Base-by-base conservation (phyloP, 2,797 vertebrate genomes). In the Ciconia nigra region DNA sequence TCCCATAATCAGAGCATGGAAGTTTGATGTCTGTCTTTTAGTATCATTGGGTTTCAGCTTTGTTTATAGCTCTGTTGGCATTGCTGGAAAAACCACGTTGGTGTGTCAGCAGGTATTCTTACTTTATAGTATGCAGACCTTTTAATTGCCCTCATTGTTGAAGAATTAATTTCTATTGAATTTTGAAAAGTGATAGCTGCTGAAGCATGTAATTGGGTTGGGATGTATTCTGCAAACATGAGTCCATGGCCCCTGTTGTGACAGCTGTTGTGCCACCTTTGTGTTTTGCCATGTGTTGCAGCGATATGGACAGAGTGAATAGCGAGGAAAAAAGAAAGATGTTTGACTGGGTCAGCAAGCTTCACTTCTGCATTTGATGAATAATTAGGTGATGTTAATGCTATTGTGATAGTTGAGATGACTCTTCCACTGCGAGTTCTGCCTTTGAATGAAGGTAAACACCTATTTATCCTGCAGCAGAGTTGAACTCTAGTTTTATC, bases 141-240 rank as follows among this genome's bases (percentile, higher is more conserved):
- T 97, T 97, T 97, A 98, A 98, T 98, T 98, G 96, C 95, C 91
- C 95, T 96, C n/a, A 65, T 85, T 96, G 96, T 90, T 90, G 71
- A 96, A 91, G 94, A 95, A 97, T 94, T 95, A 97, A 90, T 96
- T 91, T 55, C 35, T 91, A 80, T 93, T 90, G 93, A 89, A 84
- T 89, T 90, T 58, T 70, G 86, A 87, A 70, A 92, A 47, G 16
- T 41, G 94, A 92, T 96, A 95, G 94, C 92, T 39, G 49, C 95
- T 94, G 97, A 67, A 95, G 96, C 86, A 2, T 97, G 95, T 97
- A 94, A 98, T 97, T 81, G 33, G 94, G 96, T 76, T 85, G 83
- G 89, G 97, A 85, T 83, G 59, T 52, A 11, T 61, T 94, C 84
- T 85, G 82, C 66, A 93, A 57, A 91, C 92, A 67, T 3, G 62